Base-by-base conservation (phyloP, 2,888 invertebrate species). In the Imbricaverruca yamaguchii region DNA sequence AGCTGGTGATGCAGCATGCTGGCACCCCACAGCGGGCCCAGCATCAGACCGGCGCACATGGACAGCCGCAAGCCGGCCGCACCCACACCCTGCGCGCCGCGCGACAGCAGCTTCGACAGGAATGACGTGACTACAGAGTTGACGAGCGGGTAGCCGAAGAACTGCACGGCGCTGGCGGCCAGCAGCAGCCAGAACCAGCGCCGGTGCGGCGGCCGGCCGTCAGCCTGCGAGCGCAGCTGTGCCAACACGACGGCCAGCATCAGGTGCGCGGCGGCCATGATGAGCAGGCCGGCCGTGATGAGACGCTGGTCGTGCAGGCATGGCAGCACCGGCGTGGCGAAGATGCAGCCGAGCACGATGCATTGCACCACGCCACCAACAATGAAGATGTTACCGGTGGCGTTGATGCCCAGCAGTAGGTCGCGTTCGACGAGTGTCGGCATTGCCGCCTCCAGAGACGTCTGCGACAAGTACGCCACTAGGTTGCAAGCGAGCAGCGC, bases 131-230 rank as follows among this genome's bases (percentile, higher is more conserved):
- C 69, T 18, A 69, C 69, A 13, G 69, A 69, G 69, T 69, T 69
- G 39, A 69, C 69, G n/a, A 69, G 69, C 69, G 69, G 69, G 53
- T 69, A 69, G 69, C 69, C 69, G 69, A 69, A 69, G 69, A 69
- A 69, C 69, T 69, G 69, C 39, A 69, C 53, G 2, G 39, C 69
- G 69, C 69, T 69, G 69, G 39, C 69, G 69, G 15, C 69, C 18
- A 69, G 69, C 53, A 53, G 11, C 13, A 53, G n/a, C 69, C 69
- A 69, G 39, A 69, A 69, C 69, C 69, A 69, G 53, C 39, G 18
- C 18, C 12, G 69, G 69, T 53, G 39, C 69, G 25, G 53, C 69
- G 69, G 69, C 18, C 8, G 15, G 15, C 39, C 39, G 10, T 18
- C 53, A 6, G 39, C 69, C 39, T 53, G 39, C 7, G 7, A 53